A percentile compares a stretch with the other conserved stretches of the same genome.
phyloP scores from a whole-genome alignment of 2,113 vertebrate species.

The Circaetus cinerascens region DNA sequence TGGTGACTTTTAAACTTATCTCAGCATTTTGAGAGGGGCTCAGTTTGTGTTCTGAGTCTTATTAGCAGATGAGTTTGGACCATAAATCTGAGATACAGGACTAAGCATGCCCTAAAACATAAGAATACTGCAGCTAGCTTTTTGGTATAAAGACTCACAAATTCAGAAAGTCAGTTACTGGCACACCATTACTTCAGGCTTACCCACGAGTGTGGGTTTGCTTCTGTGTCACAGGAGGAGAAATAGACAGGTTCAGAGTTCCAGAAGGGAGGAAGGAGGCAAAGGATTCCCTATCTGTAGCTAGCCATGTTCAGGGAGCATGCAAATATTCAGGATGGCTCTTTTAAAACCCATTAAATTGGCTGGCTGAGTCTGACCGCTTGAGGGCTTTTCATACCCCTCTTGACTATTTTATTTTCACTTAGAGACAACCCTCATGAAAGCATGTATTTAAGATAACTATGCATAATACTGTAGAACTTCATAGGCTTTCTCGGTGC shows the following conservation, averaged over 20 bases:
- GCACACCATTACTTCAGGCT: background rate
- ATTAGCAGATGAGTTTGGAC: background rate
- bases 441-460: background rate
- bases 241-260: background rate
- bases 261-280: background rate
- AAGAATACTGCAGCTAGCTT: background rate
- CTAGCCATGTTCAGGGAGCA: rapidly evolving
- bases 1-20: background rate
- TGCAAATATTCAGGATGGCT: background rate
- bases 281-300: background rate
- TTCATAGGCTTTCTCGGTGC: background rate
- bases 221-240: background rate
- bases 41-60: background rate
- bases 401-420: background rate
- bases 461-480: background rate
- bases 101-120: background rate
- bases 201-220: background rate
- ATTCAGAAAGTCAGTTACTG: background rate
- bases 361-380: background rate
- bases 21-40: background rate
- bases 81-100: background rate
- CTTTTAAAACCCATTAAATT: background rate
- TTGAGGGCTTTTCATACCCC: background rate
- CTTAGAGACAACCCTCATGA: background rate
- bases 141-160: background rate